phyloP scores from a whole-genome alignment of 2,888 invertebrate genomes.

The Philhelius pedissequus region DNA sequence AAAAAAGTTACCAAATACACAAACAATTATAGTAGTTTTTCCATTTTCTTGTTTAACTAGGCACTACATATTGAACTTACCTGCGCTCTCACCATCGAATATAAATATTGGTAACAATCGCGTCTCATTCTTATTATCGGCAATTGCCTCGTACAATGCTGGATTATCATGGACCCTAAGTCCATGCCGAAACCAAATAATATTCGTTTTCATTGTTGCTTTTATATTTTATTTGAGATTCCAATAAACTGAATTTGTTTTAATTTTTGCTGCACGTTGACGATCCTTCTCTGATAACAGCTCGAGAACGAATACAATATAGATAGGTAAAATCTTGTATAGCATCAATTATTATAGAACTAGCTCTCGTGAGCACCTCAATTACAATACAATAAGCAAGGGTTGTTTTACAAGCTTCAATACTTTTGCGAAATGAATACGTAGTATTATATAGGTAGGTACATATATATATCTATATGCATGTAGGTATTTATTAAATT shows the following conservation, averaged over 20 bases:
- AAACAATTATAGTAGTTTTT: neutral
- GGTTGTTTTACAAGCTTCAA: conserved; percentile 1
- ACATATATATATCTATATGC: no score
- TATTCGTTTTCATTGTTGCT: conserved; percentile 76
- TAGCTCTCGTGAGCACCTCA: neutral
- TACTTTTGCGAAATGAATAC: neutral
- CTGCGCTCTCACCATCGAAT: conserved; percentile 87
- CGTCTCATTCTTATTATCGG: conserved; percentile 72
- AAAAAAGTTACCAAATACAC: neutral
- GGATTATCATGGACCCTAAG: conserved; percentile 86
- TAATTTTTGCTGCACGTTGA: neutral
- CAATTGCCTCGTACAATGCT: conserved; percentile 81
- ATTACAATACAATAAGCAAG: neutral
- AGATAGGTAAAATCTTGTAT: neutral
- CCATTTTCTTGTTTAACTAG: neutral
- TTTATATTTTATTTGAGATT: neutral
- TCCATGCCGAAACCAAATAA: conserved; percentile 87
- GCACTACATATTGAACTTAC: conserved; percentile 76
- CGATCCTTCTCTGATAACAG: conserved; percentile 26
- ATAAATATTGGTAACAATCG: conserved; percentile 84
- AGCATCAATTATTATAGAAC: neutral
- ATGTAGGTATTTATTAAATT: neutral
- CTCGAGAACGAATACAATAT: conserved; percentile 33
- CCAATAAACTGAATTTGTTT: neutral
- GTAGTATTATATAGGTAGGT: no score